Base-by-base conservation (phyloP, 2,797 vertebrate species). In the Silurus aristotelis region DNA sequence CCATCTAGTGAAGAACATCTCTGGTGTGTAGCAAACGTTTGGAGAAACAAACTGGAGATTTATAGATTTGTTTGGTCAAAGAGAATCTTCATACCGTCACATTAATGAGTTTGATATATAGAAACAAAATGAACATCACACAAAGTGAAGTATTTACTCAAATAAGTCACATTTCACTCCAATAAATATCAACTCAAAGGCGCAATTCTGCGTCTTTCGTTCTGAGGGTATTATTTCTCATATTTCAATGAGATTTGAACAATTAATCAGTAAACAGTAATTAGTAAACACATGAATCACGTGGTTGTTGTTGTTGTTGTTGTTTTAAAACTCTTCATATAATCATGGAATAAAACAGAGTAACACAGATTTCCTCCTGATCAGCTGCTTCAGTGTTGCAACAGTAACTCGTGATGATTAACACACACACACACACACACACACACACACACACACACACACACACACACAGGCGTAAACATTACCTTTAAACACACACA, bases 341-440 rank as follows among this genome's bases (percentile, higher is more conserved):
- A 3, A 55, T 2, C 9, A 77, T 5, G 3, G 46, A 58, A 46
- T 6, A 78, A 2, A 60, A 20, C 31, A 5, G 1, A 58, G 56
- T 5, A 10, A 60, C 3, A 60, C 8, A 79, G 3, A 17, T 77
- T 75, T 73, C 71, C 22, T 27, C 17, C 15, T 31, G 58, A 79
- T 79, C 77, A 79, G 77, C 78, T 80, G 78, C 48, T 80, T 19
- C 31, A 25, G 43, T 80, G 43, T 48, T 64, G 61, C 61, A 80
- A 64, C 78, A 6, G 6, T 10, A 66, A 64, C 78, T 80, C 78
- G 78, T 80, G 78, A 79, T 79, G 4, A 38, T 77, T 27, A 46
- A 52, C 22, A 6, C 70, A 48, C 46, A 6, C 64, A 25, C 71
- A 3, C 70, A 72, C 70, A 46, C 70, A 48, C 70, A 75, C 72